These are phyloP conservation scores for Naso thynnoides DNA, from an alignment of 2,797 vertebrate species.

Conservation along the genomic window DNA sequence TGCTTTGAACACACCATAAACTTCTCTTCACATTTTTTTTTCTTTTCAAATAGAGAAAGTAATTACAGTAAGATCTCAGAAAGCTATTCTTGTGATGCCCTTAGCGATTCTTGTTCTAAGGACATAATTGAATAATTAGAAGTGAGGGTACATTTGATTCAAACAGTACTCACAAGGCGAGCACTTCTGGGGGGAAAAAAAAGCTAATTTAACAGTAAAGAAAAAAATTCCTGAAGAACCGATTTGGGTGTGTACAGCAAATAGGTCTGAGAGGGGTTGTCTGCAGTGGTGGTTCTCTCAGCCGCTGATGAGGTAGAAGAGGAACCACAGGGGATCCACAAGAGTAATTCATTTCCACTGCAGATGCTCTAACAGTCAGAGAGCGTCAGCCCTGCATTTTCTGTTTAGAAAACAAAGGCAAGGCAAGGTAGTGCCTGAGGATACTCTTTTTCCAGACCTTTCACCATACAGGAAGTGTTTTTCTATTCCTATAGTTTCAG, in stretches of 20 bases:
- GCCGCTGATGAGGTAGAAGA: conserved; percentile 49
- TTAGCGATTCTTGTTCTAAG: conserved; percentile 15
- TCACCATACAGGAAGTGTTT: not conserved
- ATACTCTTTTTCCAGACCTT: conserved; percentile 14
- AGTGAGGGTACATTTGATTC: conserved; percentile 5
- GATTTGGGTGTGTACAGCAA: not conserved
- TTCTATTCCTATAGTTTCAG: not conserved
- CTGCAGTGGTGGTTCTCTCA: conserved; percentile 68
- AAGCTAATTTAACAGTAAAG: not conserved
- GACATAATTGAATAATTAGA: conserved; percentile 30
- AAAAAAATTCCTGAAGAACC: not conserved
- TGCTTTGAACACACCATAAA: not conserved
- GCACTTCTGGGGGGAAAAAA: not conserved
- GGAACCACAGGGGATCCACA: conserved; percentile 65
- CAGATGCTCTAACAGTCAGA: conserved; percentile 75
- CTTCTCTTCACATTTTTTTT: not conserved
- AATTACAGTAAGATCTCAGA: conserved; percentile 25
- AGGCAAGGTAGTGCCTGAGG: conserved; percentile 5
- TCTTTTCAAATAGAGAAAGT: conserved; percentile 17
- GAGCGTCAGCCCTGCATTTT: conserved; percentile 62
- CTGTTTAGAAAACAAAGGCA: conserved; percentile 34
- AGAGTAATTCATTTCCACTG: conserved; percentile 78
- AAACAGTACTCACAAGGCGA: not conserved
- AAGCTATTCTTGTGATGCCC: conserved; percentile 11
- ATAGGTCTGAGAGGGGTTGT: conserved; percentile 20